Percentiles rank a stretch among this genome's conserved stretches.
Conservation (phyloP, 2,113 vertebrate species). For the Leucosticte australis region DNA sequence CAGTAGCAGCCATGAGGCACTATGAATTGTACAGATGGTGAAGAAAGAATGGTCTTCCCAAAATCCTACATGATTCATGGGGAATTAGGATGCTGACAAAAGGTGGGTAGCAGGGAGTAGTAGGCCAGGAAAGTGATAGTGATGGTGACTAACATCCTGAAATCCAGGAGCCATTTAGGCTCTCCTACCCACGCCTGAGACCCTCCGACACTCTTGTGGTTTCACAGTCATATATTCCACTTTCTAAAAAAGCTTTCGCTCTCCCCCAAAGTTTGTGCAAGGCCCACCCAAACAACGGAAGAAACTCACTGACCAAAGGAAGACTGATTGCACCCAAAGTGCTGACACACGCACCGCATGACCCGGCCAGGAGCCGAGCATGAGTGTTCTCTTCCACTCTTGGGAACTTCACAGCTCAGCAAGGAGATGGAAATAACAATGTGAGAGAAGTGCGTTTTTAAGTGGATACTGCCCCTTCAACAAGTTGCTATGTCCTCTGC, state of each 20-base stretch:
- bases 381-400: not conserved
- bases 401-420: not conserved
- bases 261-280: conserved; percentile 14
- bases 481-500: not conserved
- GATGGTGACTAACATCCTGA: conserved; percentile 47
- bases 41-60: conserved; percentile 22
- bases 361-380: not conserved
- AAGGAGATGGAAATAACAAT: not conserved
- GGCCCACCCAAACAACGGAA: conserved; percentile 56
- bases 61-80: conserved; percentile 18
- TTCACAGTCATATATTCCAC: conserved; percentile 58
- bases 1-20: not conserved
- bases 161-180: not conserved
- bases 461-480: not conserved
- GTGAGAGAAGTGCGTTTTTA: not conserved
- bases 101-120: conserved; percentile 6
- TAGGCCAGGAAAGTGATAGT: not conserved
- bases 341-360: not conserved
- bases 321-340: conserved; percentile 10
- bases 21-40: not conserved
- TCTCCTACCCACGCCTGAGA: conserved; percentile 17
- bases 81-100: conserved; percentile 8
- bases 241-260: not conserved
- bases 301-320: not conserved
- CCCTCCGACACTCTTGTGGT: not conserved